phyloP scores from a whole-genome alignment of 2,113 vertebrate species.

The Phylloscopus trochilus region DNA sequence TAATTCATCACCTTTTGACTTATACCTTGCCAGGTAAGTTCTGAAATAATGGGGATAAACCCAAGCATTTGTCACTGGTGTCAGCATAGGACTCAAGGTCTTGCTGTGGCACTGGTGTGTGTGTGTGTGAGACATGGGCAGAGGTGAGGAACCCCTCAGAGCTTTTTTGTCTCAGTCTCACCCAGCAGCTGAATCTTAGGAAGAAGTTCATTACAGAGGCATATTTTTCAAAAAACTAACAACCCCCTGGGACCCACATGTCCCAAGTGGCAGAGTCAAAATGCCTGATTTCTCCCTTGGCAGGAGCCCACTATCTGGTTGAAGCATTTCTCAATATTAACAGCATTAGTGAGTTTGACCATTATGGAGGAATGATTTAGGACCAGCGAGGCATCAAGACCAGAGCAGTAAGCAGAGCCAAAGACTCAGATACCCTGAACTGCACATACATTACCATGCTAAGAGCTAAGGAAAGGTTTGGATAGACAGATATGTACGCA shows the following conservation, averaged over 20 bases:
- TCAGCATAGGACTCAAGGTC: not conserved
- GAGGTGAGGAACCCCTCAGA: not conserved
- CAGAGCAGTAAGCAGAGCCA: not conserved
- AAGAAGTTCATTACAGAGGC: not conserved
- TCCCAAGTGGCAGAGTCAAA: not conserved
- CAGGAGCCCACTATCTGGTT: not conserved
- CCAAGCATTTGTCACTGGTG: not conserved
- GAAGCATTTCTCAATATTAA: not conserved
- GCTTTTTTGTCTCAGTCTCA: not conserved
- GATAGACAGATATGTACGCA: not conserved
- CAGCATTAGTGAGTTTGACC: not conserved
- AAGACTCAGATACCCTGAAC: not conserved
- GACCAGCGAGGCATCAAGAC: not conserved
- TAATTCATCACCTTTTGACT: not conserved
- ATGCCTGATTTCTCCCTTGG: not conserved
- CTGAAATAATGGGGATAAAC: not conserved
- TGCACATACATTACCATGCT: not conserved
- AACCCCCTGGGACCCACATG: not conserved
- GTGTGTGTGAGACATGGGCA: accelerated
- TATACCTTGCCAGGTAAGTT: not conserved
- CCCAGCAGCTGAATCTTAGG: not conserved
- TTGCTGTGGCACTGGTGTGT: not conserved
- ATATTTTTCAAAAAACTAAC: not conserved
- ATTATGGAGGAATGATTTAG: not conserved
- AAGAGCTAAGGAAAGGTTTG: not conserved